Evolutionary conservation across 1,140 invertebrate species (phyloP).

Genomic region (Coenobita brevimanus): DNA sequence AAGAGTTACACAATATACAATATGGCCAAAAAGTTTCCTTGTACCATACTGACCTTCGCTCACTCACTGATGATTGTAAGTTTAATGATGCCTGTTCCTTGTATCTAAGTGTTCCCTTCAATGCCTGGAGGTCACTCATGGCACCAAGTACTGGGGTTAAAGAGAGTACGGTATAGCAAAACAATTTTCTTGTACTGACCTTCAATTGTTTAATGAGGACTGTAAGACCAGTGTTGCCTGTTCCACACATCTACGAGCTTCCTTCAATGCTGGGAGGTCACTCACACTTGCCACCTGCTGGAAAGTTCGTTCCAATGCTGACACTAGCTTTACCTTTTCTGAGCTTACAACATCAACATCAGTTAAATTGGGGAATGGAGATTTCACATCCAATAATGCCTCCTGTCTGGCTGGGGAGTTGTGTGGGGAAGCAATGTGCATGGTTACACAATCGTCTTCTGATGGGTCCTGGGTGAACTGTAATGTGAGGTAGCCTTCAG

Average conservation of each 20-base stretch:
- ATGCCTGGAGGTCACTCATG: too few species aligned
- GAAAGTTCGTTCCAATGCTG: conserved; percentile 11
- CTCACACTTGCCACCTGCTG: not conserved
- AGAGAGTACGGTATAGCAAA: too few species aligned
- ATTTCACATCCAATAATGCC: not conserved
- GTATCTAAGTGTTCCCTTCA: too few species aligned
- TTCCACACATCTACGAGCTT: not conserved
- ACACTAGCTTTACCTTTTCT: not conserved
- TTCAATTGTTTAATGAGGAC: conserved; percentile 5
- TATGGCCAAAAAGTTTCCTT: too few species aligned
- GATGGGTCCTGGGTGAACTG: not conserved
- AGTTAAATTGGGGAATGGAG: too few species aligned
- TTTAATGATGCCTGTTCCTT: too few species aligned
- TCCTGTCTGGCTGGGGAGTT: not conserved
- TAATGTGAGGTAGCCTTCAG: not conserved
- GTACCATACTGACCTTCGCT: too few species aligned
- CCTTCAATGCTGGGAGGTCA: not conserved
- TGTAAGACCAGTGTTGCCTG: not conserved
- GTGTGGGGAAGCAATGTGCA: not conserved
- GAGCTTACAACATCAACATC: conserved; percentile 1
- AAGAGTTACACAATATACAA: too few species aligned
- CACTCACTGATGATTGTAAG: too few species aligned
- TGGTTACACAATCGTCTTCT: not conserved
- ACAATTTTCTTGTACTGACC: too few species aligned
- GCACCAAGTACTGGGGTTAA: too few species aligned